A percentile compares a stretch with the other conserved stretches of the same genome.
Evolutionary conservation across 2,113 vertebrate genomes (phyloP).

Genomic region (Phalacrocorax aristotelis): DNA sequence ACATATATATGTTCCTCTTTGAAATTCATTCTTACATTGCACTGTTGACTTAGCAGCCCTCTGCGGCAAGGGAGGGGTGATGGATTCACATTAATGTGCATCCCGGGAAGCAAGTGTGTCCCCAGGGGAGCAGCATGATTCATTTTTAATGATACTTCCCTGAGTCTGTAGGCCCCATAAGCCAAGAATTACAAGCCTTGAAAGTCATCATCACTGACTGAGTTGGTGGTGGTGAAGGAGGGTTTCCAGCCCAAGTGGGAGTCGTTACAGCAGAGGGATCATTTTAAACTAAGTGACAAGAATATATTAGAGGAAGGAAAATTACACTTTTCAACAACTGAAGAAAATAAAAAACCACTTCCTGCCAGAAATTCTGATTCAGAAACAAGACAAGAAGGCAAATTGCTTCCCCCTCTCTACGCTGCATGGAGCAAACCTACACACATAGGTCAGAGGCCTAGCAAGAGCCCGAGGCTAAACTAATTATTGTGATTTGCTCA

Average conservation of each 20-base stretch:
- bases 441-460: slow-evolving; percentile 77
- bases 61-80: background rate
- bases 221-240: slow-evolving; percentile 56
- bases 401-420: slow-evolving; percentile 24
- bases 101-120: slow-evolving; percentile 36
- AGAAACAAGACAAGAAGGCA: slow-evolving; percentile 39
- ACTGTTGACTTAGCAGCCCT: background rate
- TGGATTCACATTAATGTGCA: background rate
- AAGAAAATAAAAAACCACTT: slow-evolving; percentile 4
- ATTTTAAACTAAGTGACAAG: slow-evolving; percentile 65
- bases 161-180: slow-evolving; percentile 20
- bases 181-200: slow-evolving; percentile 63
- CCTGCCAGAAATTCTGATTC: slow-evolving; percentile 60
- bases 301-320: slow-evolving; percentile 58
- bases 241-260: slow-evolving; percentile 59
- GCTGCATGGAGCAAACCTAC: slow-evolving; percentile 32
- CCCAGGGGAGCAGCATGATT: slow-evolving; percentile 47
- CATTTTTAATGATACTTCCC: slow-evolving; percentile 61
- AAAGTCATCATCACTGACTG: slow-evolving; percentile 51
- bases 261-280: slow-evolving; percentile 40
- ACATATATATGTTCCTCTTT: background rate
- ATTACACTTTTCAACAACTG: slow-evolving; percentile 48
- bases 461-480: slow-evolving; percentile 76
- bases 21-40: background rate
- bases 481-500: slow-evolving; percentile 85